These are phyloP conservation scores for Argyrosomus regius DNA, from an alignment of 2,797 vertebrate genomes.

Conservation along the genomic window DNA sequence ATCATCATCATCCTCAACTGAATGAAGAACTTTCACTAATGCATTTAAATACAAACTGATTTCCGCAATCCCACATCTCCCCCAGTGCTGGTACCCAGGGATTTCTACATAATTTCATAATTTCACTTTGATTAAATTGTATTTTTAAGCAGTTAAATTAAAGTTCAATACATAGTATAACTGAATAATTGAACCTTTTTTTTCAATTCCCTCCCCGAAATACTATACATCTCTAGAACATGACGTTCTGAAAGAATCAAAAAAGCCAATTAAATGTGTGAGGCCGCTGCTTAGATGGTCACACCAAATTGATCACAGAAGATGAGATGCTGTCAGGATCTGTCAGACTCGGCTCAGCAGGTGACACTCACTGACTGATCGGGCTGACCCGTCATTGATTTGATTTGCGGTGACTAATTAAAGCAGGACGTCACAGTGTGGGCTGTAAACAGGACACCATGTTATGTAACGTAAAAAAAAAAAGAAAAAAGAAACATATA, in stretches of 20 bases:
- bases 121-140: neutral
- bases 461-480: neutral
- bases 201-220: neutral
- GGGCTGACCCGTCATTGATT: neutral
- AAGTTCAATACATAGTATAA: neutral
- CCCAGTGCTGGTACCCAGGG: neutral
- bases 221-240: too few relatives aligned
- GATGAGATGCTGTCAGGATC: slow-evolving; percentile 20
- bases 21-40: slow-evolving; percentile 40
- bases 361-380: slow-evolving; percentile 5
- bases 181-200: neutral
- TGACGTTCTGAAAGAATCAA: neutral
- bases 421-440: neutral
- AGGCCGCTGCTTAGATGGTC: neutral
- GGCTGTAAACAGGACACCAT: neutral
- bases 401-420: slow-evolving; percentile 10
- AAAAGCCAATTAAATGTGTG: neutral
- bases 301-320: slow-evolving; percentile 15
- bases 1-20: slow-evolving; percentile 31
- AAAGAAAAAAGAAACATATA: too few relatives aligned
- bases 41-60: slow-evolving; percentile 3
- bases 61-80: neutral
- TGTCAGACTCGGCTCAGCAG: slow-evolving; percentile 17
- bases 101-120: neutral
- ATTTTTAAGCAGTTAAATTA: neutral